A percentile compares a stretch with the other conserved stretches of the same genome.
These are phyloP conservation scores for Cromileptes altivelis DNA, from an alignment of 2,113 vertebrate species.

Conservation along the genomic window DNA sequence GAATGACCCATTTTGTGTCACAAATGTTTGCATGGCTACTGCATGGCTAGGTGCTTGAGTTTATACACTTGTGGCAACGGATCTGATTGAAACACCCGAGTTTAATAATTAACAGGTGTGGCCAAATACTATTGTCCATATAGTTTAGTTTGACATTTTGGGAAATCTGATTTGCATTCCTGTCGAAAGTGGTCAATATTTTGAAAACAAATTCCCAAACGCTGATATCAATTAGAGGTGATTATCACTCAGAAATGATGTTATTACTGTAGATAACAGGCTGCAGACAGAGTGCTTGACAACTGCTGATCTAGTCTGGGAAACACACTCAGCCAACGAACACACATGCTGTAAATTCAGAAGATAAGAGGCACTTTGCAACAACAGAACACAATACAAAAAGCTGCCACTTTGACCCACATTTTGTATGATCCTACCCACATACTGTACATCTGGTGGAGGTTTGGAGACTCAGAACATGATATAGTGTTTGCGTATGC, in stretches of 20 bases:
- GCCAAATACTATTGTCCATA: too few relatives aligned
- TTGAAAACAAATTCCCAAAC: background rate
- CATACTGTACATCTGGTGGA: conserved; percentile 32
- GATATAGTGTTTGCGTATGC: conserved; percentile 20
- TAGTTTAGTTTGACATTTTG: background rate
- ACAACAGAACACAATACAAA: conserved; percentile 47
- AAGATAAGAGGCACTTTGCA: conserved; percentile 58
- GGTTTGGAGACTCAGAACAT: conserved; percentile 42
- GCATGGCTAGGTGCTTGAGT: too few relatives aligned
- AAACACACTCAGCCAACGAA: conserved; percentile 34
- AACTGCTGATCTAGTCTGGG: conserved; percentile 48
- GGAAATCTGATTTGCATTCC: background rate
- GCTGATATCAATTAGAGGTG: background rate
- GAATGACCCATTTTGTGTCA: too few relatives aligned
- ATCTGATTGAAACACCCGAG: too few relatives aligned
- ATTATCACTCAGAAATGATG: background rate
- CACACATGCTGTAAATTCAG: conserved; percentile 28
- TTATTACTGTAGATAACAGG: conserved; percentile 34
- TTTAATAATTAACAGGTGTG: too few relatives aligned
- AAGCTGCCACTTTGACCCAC: conserved; percentile 52
- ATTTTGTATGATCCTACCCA: conserved; percentile 62
- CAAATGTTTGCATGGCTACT: too few relatives aligned
- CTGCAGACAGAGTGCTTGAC: conserved; percentile 44
- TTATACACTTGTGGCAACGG: too few relatives aligned
- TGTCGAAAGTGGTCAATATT: background rate